Base-by-base conservation (phyloP, 2,113 vertebrate species). In the Mastomys coucha region DNA sequence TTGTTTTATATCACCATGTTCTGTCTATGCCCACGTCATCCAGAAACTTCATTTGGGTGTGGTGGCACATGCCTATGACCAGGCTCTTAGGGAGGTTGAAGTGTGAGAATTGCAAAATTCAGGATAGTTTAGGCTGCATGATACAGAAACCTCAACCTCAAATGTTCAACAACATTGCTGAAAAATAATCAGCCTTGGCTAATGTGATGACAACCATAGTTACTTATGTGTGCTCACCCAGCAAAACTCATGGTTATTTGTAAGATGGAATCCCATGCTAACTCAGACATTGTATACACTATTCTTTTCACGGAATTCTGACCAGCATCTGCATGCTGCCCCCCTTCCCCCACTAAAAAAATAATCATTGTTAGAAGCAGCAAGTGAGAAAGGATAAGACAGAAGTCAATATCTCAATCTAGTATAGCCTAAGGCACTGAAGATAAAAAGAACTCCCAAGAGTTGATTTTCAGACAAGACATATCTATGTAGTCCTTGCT, bases 121-220 rank as follows among this genome's bases (percentile, higher is more conserved):
- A 88, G 3, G 7, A 24, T 16, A 72, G 12, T 88, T 24, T 56
- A 31, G 22, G n/a, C 1, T 67, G 39, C 39, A 42, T 86, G 33
- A n/a, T 26, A 26, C 19, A 72, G 51, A 81, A 89, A 84, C n/a
- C 2, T 96, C 70, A 96, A 72, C 24, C 26, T 42, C 36, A 73
- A 67, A 14, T 86, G 56, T 77, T 11, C 42, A 88, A 58, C 63
- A 49, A 19, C 2, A 16, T 45, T 31, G 87, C 36, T 72, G 26
- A 93, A 49, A 96, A 94, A 89, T 65, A 28, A 96, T 56, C 12
- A 80, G 42, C n/a, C 63, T 88, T 42, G 73, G 39, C n/a, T 93
- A 49, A 51, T 39, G 8, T 7, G 22, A 63, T 45, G 45, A 58
- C 17, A 89, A 31, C 53, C 6, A 84, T 51, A 75, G 28, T 2